A percentile compares a stretch with the other conserved stretches of the same genome.
Conservation (phyloP, 1,140 invertebrate species). For the Drosophila persimilis region DNA sequence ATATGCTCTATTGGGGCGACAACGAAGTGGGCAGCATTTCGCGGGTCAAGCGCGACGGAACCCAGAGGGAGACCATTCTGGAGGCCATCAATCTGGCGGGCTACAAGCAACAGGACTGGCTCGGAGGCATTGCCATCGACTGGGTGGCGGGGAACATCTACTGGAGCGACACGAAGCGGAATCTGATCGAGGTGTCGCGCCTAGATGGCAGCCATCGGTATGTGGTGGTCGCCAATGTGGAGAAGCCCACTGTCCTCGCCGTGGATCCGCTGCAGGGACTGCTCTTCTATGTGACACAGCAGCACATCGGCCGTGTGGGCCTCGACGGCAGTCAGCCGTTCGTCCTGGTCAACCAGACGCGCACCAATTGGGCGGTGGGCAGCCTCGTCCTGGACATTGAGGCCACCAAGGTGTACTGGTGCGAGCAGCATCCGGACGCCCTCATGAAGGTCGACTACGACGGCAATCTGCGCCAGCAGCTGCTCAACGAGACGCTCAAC, state of each 20-base stretch:
- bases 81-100: slow-evolving; percentile 84
- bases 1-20: slow-evolving; percentile 92
- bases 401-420: slow-evolving; percentile 93
- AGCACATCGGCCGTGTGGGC: slow-evolving; percentile 90
- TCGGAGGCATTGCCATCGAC: slow-evolving; percentile 89
- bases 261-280: slow-evolving; percentile 87
- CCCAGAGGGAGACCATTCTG: slow-evolving; percentile 85
- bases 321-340: slow-evolving; percentile 88
- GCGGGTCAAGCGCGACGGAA: slow-evolving; percentile 91
- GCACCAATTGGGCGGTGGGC: slow-evolving; percentile 85
- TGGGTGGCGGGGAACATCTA: slow-evolving; percentile 95
- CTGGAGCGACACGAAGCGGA: slow-evolving; percentile 94
- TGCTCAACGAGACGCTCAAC: slow-evolving; percentile 88
- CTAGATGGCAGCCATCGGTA: slow-evolving; percentile 91
- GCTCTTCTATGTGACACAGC: slow-evolving; percentile 93
- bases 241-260: slow-evolving; percentile 87
- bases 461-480: slow-evolving; percentile 87
- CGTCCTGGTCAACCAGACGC: slow-evolving; percentile 83
- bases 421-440: slow-evolving; percentile 89
- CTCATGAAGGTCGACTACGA: slow-evolving; percentile 92
- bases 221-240: slow-evolving; percentile 89
- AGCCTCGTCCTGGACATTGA: slow-evolving; percentile 90
- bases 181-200: slow-evolving; percentile 92
- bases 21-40: slow-evolving; percentile 89
- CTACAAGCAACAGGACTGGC: slow-evolving; percentile 75